Percentiles rank a stretch among this genome's conserved stretches.
These are phyloP conservation scores for Bufo bufo DNA, from an alignment of 2,113 vertebrate species.

Conservation along the genomic window DNA sequence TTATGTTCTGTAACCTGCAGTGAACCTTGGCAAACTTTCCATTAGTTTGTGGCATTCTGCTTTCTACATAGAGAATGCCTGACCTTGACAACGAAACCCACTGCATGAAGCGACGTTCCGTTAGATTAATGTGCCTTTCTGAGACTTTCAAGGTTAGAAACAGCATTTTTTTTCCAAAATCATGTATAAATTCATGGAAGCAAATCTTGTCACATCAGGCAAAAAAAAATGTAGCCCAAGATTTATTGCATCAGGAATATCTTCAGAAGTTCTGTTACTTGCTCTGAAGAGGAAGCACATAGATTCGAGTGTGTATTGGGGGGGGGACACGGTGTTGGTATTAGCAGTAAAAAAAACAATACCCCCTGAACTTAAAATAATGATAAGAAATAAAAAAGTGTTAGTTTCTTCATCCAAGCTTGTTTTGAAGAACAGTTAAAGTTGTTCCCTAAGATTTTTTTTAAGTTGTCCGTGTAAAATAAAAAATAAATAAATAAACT, in stretches of 20 bases:
- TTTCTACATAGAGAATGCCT: conserved; percentile 43
- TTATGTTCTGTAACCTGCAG: conserved; percentile 49
- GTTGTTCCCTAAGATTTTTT: too few relatives aligned
- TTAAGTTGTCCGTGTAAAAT: too few relatives aligned
- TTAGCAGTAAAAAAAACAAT: background rate
- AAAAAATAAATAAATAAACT: too few relatives aligned
- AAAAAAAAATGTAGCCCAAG: conserved; percentile 24
- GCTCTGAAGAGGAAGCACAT: background rate
- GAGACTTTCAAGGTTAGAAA: conserved; percentile 52
- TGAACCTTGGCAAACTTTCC: conserved; percentile 55
- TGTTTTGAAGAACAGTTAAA: too few relatives aligned
- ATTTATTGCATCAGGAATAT: conserved; percentile 46
- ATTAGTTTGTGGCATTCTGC: conserved; percentile 51
- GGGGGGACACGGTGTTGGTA: background rate
- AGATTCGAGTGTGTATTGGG: background rate
- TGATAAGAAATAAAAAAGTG: too few relatives aligned
- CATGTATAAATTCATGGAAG: conserved; percentile 57
- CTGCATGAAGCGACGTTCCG: conserved; percentile 31
- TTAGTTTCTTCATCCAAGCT: too few relatives aligned
- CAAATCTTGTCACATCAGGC: conserved; percentile 56
- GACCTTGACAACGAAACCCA: conserved; percentile 52
- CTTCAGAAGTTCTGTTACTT: conserved; percentile 13
- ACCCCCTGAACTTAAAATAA: too few relatives aligned
- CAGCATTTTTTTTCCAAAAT: conserved; percentile 48
- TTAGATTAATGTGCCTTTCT: conserved; percentile 51